Evolutionary conservation across 2,113 vertebrate genomes (phyloP), one percentile per base, ranked within the genome.

Genomic region (Spermophilus dauricus): DNA sequence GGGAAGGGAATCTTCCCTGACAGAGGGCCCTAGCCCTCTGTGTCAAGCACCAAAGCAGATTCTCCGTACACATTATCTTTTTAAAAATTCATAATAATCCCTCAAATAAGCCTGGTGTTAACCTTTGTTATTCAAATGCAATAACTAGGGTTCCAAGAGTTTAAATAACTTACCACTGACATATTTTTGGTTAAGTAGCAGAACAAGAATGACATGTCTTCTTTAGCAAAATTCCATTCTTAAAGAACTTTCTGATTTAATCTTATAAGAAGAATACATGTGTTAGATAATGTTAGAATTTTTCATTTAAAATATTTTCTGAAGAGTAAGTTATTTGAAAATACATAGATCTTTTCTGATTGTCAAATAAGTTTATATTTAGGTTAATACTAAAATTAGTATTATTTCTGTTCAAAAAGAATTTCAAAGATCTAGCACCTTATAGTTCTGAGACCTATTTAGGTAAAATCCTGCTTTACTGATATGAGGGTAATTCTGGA

Each of bases 301-400:
- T 95, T 83, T 65, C 78, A 95, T 89, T 93, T 93, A 82, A 86
- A 92, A 32, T 88, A 82, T 82, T 93, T 96, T 86, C 95, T 77
- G 77, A 94, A 58, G 69, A 72, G 16, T 48, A 76, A 88, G 69
- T 86, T 83, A 94, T 87, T 95, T 94, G 51, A 96, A 95, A 95
- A 22, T 30, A 63, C 37, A 89, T 34, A 86, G 37, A 53, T 95
- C 28, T 53, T 91, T 91, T 78, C 61, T 87, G 34, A 48, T 78
- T 96, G 87, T 48, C 30, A 93, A 91, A 69, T 86, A 86, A 73
- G 42, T 89, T 91, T 89, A 72, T 51, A 28, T 81, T 88, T 94
- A 94, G 70, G 51, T 53, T 48, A 13, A 86, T 48, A 16, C 83
- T 86, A 91, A 96, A 92, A 88, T 88, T 95, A 94, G 28, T 32